phyloP scores from a whole-genome alignment of 2,797 vertebrate species.

The Hephaestus fuliginosus region DNA sequence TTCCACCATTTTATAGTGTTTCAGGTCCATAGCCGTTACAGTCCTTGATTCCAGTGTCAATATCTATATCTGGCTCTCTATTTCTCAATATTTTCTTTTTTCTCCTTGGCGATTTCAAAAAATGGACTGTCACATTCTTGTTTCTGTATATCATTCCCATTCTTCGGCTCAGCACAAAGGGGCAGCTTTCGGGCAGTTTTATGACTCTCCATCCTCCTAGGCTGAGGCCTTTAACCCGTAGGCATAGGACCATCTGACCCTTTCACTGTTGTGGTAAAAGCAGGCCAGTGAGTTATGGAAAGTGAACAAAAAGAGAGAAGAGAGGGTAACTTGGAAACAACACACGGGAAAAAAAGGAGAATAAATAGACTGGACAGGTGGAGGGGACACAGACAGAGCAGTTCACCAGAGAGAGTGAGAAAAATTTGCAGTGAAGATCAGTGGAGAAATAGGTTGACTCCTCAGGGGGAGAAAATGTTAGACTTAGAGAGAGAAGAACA shows the following conservation, averaged over 20 bases:
- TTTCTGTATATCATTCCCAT: constrained; percentile 16
- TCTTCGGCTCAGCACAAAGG: constrained; percentile 41
- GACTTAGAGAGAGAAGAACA: constrained; percentile 43
- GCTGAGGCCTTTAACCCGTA: constrained; percentile 56
- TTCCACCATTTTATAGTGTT: constrained; percentile 26
- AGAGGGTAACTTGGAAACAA: constrained; percentile 40
- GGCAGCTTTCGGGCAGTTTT: constrained; percentile 46
- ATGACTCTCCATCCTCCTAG: constrained; percentile 22
- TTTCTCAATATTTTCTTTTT: not conserved
- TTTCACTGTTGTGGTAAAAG: constrained; percentile 39
- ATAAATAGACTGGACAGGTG: constrained; percentile 43
- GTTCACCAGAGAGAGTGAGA: constrained; percentile 24
- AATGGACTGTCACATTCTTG: not conserved
- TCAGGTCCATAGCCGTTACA: constrained; percentile 21
- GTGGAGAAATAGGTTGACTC: constrained; percentile 52
- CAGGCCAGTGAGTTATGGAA: not conserved
- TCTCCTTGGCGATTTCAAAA: constrained; percentile 27
- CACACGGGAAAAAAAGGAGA: not conserved
- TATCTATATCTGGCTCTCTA: constrained; percentile 18
- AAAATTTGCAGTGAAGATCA: constrained; percentile 39
- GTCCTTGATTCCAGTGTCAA: constrained; percentile 33
- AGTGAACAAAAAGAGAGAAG: constrained; percentile 32
- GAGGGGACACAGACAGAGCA: constrained; percentile 31
- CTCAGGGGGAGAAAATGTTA: constrained; percentile 38
- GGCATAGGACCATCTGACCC: constrained; percentile 39